phyloP scores from a whole-genome alignment of 2,888 invertebrate genomes.

The Dermolepida albohirtum region DNA sequence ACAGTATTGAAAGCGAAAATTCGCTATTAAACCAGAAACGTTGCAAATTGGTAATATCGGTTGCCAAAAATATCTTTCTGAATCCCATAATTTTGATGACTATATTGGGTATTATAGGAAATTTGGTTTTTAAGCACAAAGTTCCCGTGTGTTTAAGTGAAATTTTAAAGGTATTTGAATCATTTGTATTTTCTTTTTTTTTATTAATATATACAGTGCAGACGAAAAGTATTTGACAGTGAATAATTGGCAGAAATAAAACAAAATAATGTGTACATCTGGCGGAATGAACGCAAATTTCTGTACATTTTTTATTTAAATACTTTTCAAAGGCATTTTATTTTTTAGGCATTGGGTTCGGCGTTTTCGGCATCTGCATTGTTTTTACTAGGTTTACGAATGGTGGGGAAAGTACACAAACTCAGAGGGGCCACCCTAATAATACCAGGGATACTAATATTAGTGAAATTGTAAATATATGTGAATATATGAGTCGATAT shows the following conservation, averaged over 20 bases:
- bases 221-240: too few relatives aligned
- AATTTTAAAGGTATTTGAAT: conserved; percentile 74
- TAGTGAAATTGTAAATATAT: conserved; percentile 84
- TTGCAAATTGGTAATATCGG: conserved; percentile 59
- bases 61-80: conserved; percentile 78
- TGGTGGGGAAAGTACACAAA: conserved; percentile 90
- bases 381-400: conserved; percentile 89
- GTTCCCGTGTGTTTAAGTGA: conserved; percentile 81
- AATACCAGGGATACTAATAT: conserved; percentile 87
- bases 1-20: conserved; percentile 51
- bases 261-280: too few relatives aligned
- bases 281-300: too few relatives aligned
- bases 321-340: too few relatives aligned
- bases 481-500: conserved; percentile 14
- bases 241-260: too few relatives aligned
- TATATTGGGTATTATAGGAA: conserved; percentile 87
- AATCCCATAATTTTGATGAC: conserved; percentile 96
- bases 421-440: conserved; percentile 83
- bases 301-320: too few relatives aligned
- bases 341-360: conserved; percentile 78
- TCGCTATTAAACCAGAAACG: conserved; percentile 56
- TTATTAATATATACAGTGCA: too few relatives aligned
- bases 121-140: conserved; percentile 82
- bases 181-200: too few relatives aligned
- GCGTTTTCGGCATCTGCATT: conserved; percentile 93